A percentile compares a stretch with the other conserved stretches of the same genome.
These are phyloP conservation scores for Muricea muricata DNA, from an alignment of 92 coral and sea anemone species.

Conservation along the genomic window DNA sequence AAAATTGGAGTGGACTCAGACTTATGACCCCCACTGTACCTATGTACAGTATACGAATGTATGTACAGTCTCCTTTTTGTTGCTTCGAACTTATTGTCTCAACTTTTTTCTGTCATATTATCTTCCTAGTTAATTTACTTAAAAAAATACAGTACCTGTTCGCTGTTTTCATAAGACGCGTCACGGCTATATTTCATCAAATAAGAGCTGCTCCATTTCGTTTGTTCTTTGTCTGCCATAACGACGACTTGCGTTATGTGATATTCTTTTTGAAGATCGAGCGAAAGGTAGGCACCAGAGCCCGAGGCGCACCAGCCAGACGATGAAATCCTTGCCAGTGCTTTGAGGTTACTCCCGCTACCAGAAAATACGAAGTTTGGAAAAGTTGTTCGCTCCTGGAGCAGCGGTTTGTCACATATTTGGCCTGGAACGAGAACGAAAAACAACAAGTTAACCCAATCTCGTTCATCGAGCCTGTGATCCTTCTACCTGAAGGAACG, in stretches of 20 bases:
- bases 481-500: not conserved
- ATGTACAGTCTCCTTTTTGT: too few species aligned
- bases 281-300: not conserved
- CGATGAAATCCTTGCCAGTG: not conserved
- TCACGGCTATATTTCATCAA: not conserved
- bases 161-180: not conserved
- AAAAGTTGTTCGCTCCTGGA: not conserved
- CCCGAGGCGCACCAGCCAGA: not conserved
- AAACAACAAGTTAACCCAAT: too few species aligned
- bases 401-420: not conserved
- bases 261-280: slow-evolving; percentile 1
- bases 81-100: too few species aligned
- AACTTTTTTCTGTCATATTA: too few species aligned
- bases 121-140: too few species aligned
- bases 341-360: not conserved
- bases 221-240: not conserved
- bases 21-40: too few species aligned
- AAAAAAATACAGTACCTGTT: not conserved
- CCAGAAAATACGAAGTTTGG: not conserved
- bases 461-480: too few species aligned
- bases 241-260: not conserved
- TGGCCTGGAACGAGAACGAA: not conserved
- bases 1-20: too few species aligned
- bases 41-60: too few species aligned
- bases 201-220: not conserved